Percentiles rank a stretch among this genome's conserved stretches.
These are phyloP conservation scores for Henricia sp. DNA, from an alignment of 53 echinoderm and acorn worm species.

Conservation along the genomic window DNA sequence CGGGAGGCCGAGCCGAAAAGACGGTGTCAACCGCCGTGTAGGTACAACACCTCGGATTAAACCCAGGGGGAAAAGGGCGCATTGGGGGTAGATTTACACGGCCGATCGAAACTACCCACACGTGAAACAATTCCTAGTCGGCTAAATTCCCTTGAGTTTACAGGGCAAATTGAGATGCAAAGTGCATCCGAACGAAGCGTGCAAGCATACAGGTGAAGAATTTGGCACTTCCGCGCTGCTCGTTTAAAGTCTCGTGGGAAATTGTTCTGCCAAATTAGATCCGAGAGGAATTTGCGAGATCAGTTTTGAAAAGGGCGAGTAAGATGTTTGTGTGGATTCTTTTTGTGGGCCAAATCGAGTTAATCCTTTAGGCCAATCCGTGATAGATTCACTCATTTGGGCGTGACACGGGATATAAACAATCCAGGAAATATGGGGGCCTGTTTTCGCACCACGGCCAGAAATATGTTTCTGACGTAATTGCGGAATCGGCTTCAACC, in stretches of 20 bases:
- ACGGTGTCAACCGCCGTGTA: constrained; percentile 27
- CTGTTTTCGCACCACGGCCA: too few relatives aligned
- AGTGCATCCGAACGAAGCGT: constrained; percentile 2
- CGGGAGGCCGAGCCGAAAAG: neutral
- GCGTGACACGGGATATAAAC: too few relatives aligned
- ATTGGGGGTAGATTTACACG: neutral
- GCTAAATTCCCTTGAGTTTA: neutral
- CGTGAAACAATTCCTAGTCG: constrained; percentile 9
- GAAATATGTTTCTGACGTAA: too few relatives aligned
- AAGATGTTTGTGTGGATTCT: neutral
- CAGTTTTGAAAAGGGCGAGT: constrained; percentile 3
- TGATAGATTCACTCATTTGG: too few relatives aligned
- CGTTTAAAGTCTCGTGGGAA: constrained; percentile 6
- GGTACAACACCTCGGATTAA: neutral
- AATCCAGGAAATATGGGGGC: too few relatives aligned
- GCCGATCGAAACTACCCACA: constrained; percentile 43
- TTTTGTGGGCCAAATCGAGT: neutral
- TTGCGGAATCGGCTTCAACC: too few relatives aligned
- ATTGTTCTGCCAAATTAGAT: constrained; percentile 8
- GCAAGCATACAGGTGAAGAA: neutral
- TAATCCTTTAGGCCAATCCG: neutral
- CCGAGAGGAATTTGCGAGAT: neutral
- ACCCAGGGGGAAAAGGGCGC: constrained; percentile 23
- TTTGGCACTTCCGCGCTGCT: neutral
- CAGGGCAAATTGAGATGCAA: constrained; percentile 5